Conservation (phyloP, 2,113 vertebrate species). For the Setophaga coronata region DNA sequence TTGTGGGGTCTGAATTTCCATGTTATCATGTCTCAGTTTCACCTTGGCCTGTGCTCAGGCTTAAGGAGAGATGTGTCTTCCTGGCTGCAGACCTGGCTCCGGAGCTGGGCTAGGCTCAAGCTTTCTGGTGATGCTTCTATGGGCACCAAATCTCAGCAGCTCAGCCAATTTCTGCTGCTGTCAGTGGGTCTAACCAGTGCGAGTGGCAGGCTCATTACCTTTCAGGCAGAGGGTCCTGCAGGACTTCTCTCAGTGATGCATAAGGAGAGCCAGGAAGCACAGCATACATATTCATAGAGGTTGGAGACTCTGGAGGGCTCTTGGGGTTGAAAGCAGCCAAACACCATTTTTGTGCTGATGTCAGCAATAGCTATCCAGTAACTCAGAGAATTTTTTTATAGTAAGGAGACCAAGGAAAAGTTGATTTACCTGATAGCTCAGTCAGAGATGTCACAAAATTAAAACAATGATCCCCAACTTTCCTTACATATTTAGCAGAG, state of each 20-base stretch:
- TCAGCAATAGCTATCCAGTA: not conserved
- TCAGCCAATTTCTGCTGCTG: not conserved
- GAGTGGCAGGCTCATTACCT: not conserved
- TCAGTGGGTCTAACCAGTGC: not conserved
- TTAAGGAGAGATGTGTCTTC: not conserved
- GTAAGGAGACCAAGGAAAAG: not conserved
- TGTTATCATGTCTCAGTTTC: not conserved
- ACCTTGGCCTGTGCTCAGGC: fast-evolving
- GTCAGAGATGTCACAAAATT: not conserved
- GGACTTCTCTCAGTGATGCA: not conserved
- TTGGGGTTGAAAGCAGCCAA: not conserved
- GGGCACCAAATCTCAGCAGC: not conserved
- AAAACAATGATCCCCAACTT: not conserved
- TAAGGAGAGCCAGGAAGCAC: not conserved
- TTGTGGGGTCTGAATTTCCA: fast-evolving
- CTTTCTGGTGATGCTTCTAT: not conserved
- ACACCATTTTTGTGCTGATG: not conserved
- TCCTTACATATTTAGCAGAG: fast-evolving
- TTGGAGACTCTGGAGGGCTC: not conserved
- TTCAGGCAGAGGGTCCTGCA: not conserved
- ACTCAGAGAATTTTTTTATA: not conserved
- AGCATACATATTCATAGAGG: not conserved
- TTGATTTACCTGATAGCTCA: not conserved
- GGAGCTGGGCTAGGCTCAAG: not conserved
- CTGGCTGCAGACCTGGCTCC: not conserved